A percentile compares a stretch with the other conserved stretches of the same genome.
phyloP scores from a whole-genome alignment of 2,888 invertebrate species.

The Sipha maydis region DNA sequence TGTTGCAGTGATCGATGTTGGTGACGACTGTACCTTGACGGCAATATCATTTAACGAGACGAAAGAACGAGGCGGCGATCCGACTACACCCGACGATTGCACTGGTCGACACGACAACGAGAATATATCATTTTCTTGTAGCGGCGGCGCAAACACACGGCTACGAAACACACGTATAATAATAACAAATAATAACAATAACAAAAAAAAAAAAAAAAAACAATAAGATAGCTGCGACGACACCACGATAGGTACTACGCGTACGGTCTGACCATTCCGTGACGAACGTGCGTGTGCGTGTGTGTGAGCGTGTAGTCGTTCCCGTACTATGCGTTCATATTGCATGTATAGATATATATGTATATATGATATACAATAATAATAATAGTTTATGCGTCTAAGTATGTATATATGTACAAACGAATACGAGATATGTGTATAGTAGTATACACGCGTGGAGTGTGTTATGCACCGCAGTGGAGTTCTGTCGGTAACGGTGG shows the following conservation, averaged over 20 bases:
- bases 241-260: background rate
- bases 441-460: background rate
- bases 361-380: background rate
- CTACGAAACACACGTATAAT: background rate
- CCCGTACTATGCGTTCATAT: background rate
- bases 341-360: background rate
- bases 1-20: background rate
- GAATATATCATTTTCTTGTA: conserved; percentile 32
- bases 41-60: conserved; percentile 28
- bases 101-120: conserved; percentile 25
- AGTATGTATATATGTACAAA: background rate
- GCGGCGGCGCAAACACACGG: conserved; percentile 13
- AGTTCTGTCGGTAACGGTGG: background rate
- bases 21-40: background rate
- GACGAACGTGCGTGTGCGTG: conserved; percentile 1
- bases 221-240: background rate
- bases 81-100: conserved; percentile 36
- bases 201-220: background rate
- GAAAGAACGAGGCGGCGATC: background rate
- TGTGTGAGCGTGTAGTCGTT: conserved; percentile 21
- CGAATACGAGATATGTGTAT: background rate
- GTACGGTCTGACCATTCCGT: conserved; percentile 25
- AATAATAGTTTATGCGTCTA: background rate
- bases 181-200: conserved; percentile 16
- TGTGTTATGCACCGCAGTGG: background rate